These are phyloP conservation scores for Amiota mariae DNA, from an alignment of 2,888 invertebrate species.

Conservation along the genomic window DNA sequence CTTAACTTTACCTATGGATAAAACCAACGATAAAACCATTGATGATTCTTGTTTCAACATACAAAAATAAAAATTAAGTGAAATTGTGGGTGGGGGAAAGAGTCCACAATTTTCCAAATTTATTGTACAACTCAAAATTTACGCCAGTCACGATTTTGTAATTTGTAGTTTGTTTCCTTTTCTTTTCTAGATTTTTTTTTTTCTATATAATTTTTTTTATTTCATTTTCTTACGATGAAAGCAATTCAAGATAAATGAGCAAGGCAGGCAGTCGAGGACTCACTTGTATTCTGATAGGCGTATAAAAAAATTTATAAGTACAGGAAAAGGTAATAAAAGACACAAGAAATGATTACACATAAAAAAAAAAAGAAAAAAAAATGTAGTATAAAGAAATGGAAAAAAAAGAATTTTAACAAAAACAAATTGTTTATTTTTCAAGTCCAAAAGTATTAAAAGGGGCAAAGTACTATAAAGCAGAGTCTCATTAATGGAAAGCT, in stretches of 20 bases:
- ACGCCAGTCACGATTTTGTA: constrained; percentile 67
- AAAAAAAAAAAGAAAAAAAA: constrained; percentile 8
- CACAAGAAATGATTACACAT: constrained; percentile 58
- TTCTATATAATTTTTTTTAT: neutral
- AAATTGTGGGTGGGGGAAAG: no score
- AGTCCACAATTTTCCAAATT: constrained; percentile 42
- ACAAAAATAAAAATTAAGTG: constrained; percentile 43
- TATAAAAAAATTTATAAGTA: constrained; percentile 36
- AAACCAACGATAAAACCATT: neutral
- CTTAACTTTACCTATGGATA: neutral
- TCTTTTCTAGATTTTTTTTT: constrained; percentile 2
- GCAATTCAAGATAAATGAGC: constrained; percentile 14
- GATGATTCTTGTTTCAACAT: neutral
- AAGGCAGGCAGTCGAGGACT: neutral
- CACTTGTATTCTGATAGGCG: neutral
- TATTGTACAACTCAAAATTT: constrained; percentile 59
- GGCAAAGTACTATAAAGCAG: no score
- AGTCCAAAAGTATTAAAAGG: no score
- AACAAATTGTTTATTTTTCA: neutral
- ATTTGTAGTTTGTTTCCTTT: constrained; percentile 56
- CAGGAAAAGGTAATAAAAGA: constrained; percentile 50
- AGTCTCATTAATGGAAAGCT: no score
- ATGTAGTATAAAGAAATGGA: neutral
- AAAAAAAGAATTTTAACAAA: neutral
- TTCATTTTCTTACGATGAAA: neutral